A percentile compares a stretch with the other conserved stretches of the same genome.
phyloP scores from a whole-genome alignment of 2,888 invertebrate genomes.

The Laothoe populi region DNA sequence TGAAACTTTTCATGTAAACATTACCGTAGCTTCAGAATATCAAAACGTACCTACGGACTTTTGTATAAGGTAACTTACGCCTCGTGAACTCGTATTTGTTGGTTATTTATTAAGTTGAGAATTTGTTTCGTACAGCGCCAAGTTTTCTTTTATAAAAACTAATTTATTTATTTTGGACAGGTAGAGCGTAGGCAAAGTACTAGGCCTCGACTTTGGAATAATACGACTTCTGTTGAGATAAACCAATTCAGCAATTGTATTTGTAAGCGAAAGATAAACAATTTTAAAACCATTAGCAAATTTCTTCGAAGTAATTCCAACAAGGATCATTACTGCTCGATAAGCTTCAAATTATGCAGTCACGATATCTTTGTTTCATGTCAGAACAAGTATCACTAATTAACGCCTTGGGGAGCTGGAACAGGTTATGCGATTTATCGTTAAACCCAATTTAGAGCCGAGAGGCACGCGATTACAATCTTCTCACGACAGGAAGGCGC shows the following conservation, averaged over 20 bases:
- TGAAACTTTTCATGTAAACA: not conserved
- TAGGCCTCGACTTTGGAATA: not conserved
- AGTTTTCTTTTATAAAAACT: not conserved
- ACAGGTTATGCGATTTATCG: constrained; percentile 81
- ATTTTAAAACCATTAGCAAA: constrained; percentile 4
- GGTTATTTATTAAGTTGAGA: constrained; percentile 6
- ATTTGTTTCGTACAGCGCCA: not conserved
- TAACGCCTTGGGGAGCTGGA: constrained; percentile 76
- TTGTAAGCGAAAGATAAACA: not conserved
- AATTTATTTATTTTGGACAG: not conserved
- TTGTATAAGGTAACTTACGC: constrained; percentile 9
- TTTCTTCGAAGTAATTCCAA: constrained; percentile 12
- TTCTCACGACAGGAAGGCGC: constrained; percentile 85
- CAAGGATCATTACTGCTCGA: constrained; percentile 30
- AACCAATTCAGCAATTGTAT: not conserved
- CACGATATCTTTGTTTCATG: constrained; percentile 66
- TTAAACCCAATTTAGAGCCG: constrained; percentile 82
- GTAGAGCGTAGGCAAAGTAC: not conserved
- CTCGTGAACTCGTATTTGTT: not conserved
- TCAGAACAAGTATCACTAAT: constrained; percentile 70
- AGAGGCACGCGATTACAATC: constrained; percentile 84
- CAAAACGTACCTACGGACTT: not conserved
- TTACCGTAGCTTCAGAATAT: not conserved
- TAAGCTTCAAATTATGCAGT: constrained; percentile 41
- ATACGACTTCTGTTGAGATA: not conserved